Percentiles rank a stretch among this genome's conserved stretches.
Conservation (phyloP, 2,113 vertebrate genomes). For the Gorsachius goisagi region DNA sequence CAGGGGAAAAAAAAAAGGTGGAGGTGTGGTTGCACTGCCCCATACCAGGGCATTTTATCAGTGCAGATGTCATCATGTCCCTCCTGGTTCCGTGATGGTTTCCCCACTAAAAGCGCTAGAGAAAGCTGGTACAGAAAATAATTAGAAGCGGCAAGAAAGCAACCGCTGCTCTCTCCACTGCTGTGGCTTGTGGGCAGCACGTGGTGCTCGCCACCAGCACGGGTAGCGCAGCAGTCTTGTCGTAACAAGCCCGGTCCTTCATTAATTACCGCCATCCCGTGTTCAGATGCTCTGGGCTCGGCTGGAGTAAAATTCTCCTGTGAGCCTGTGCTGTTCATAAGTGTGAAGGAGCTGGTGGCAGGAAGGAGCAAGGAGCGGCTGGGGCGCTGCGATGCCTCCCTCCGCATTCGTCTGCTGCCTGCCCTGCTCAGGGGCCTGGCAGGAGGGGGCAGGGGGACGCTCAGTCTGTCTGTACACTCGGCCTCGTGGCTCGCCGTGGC, state of each 20-base stretch:
- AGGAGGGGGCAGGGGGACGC: not conserved
- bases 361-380: not conserved
- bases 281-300: not conserved
- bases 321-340: accelerated
- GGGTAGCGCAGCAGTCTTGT: not conserved
- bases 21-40: not conserved
- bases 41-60: accelerated
- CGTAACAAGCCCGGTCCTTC: not conserved
- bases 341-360: accelerated
- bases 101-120: not conserved
- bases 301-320: not conserved
- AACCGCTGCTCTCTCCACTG: accelerated
- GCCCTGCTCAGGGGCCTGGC: not conserved
- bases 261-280: accelerated
- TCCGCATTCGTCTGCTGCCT: not conserved
- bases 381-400: too few relatives aligned
- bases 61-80: not conserved
- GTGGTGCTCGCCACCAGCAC: not conserved
- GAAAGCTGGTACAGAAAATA: not conserved
- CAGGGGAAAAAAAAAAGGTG: not conserved
- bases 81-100: not conserved
- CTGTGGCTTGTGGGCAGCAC: not conserved
- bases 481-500: not conserved
- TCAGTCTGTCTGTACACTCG: accelerated
- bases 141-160: not conserved